Base-by-base conservation (phyloP, 1,140 invertebrate species). In the Antheraea pernyi region DNA sequence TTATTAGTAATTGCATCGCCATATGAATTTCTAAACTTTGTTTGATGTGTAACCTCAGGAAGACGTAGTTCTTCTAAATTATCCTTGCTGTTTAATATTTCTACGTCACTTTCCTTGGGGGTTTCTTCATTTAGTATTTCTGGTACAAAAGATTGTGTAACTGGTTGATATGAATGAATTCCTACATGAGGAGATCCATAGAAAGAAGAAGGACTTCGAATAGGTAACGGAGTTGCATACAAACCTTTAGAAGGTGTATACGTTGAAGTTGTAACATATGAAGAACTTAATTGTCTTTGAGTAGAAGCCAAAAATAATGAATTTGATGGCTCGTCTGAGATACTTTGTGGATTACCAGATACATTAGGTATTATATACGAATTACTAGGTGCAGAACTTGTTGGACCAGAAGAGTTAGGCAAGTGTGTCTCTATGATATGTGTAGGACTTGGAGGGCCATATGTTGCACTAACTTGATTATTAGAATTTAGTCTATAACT, bases 21-120 rank as follows among this genome's bases (percentile, higher is more conserved):
- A 68, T 91, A 91, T 22, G 89, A 91, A 74, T 91, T 91, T 79
- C 74, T 88, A 73, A 91, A 91, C 13, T 78, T 78, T 11, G 82
- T 82, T 10, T 87, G 86, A 39, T 75, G 64, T 58, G 80, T 76
- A 22, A 86, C 80, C 74, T 88, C 89, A 19, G 89, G 89, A 65
- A 91, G 73, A 70, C 86, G 76, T 68, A 84, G 80, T 58, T 89
- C 79, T 59, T 68, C 69, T 22, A 79, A 72, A 58, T 82, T 84
- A 67, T 77, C 67, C 46, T 77, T 65, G 62, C 74, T 68, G 48
- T 74, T 73, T 10, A 84, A 71, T 66, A 81, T 68, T 68, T 85
- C 82, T 11, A 81, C 70, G 68, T 85, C 76, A 69, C 70, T 82
- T 7, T 42, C 39, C 65, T 81, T 71, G 61, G 70, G 82, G 18